Evolutionary conservation across 2,888 invertebrate genomes (phyloP), one percentile per base, ranked within the genome.

Genomic region (Hypselothyrea guttata): DNA sequence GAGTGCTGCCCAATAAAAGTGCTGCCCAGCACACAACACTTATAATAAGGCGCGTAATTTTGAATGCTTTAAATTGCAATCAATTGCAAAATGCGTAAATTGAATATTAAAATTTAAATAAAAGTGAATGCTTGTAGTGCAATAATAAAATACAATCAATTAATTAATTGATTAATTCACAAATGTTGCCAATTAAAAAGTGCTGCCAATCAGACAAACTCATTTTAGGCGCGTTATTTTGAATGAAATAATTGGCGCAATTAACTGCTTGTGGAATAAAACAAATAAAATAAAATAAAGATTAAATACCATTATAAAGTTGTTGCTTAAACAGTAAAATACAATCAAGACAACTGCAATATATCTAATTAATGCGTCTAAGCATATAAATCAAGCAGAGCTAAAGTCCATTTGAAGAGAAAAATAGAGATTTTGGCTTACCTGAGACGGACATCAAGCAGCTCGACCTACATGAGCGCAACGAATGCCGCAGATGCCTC

Each of bases 401-500:
- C 27, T 11, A 12, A 35, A 41, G 27, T 9, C 28, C 30, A 51
- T 66, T n/a, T n/a, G n/a, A n/a, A n/a, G n/a, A n/a, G n/a, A n/a
- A n/a, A n/a, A n/a, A n/a, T n/a, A n/a, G n/a, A n/a, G n/a, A n/a
- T n/a, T n/a, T n/a, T n/a, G n/a, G n/a, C n/a, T n/a, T n/a, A 75
- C 69, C 58, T 74, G 62, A 13, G 33, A 31, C 28, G n/a, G 30
- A 55, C 16, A 42, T 37, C 30, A 40, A 42, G 42, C 18, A 30
- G 49, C 11, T 5, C 47, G 79, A 79, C 81, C 81, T 81, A 84
- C 86, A 81, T 62, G 65, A 55, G 77, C 71, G 78, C 57, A 71
- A 71, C 81, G 75, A 81, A 81, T 77, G 69, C 77, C 72, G n/a
- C 63, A 72, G 72, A 79, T 76, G n/a, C n/a, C n/a, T n/a, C 74